phyloP scores from a whole-genome alignment of 2,113 vertebrate genomes.

The Isurus oxyrinchus region DNA sequence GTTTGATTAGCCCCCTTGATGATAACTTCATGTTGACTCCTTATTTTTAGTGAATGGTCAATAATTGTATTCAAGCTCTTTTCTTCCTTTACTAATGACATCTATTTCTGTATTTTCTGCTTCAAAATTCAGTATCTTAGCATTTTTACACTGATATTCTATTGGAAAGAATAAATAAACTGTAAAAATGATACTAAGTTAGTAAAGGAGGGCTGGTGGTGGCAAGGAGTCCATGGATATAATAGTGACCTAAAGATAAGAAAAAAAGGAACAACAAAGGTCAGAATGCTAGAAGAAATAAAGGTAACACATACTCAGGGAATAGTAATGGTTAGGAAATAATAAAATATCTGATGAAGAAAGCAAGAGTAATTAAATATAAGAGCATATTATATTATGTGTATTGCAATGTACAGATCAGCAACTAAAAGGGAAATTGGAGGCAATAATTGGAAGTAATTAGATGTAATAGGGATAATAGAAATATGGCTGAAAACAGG shows the following conservation, averaged over 20 bases:
- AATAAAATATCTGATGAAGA: background rate
- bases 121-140: slow-evolving; percentile 6
- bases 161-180: background rate
- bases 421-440: background rate
- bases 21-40: background rate
- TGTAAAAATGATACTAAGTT: background rate
- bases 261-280: background rate
- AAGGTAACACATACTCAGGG: background rate
- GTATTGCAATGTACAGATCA: background rate
- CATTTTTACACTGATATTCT: background rate
- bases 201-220: background rate
- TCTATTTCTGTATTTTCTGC: background rate
- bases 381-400: background rate
- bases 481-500: background rate
- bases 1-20: background rate
- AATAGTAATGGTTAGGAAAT: background rate
- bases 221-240: background rate
- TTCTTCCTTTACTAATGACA: background rate
- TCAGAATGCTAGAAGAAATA: background rate
- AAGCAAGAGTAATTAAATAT: background rate
- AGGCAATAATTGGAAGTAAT: background rate
- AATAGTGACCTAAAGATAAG: background rate
- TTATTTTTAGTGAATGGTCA: background rate
- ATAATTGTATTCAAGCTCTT: background rate
- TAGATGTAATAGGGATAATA: background rate